A percentile compares a stretch with the other conserved stretches of the same genome.
These are phyloP conservation scores for Acanthiza pusilla DNA, from an alignment of 2,797 vertebrate species.

Conservation along the genomic window DNA sequence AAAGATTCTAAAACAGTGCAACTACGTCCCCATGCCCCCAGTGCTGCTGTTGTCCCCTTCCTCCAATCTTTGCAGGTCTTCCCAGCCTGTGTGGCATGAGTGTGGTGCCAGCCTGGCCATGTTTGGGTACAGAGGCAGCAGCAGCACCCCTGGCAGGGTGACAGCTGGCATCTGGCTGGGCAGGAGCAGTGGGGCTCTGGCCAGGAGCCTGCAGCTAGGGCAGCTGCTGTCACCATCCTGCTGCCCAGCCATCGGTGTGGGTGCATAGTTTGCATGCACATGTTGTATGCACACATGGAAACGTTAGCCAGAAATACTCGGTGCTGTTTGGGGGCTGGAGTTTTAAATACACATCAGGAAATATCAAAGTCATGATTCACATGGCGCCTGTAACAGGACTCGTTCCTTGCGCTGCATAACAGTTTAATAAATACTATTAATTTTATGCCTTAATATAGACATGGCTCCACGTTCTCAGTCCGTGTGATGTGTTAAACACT, in stretches of 20 bases:
- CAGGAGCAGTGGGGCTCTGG: not conserved
- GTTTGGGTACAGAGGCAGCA: constrained; percentile 45
- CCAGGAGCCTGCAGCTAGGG: not conserved
- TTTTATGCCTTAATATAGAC: constrained; percentile 59
- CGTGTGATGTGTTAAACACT: constrained; percentile 3
- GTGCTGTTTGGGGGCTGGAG: not conserved
- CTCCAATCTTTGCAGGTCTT: not conserved
- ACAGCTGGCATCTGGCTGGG: constrained; percentile 44
- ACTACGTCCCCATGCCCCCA: not conserved
- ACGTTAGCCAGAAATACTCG: constrained; percentile 51
- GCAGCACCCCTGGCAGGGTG: constrained; percentile 25
- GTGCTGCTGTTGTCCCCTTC: not conserved
- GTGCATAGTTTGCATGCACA: constrained; percentile 9
- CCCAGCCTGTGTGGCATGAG: not conserved
- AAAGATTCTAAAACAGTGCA: too few relatives aligned
- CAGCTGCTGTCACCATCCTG: constrained; percentile 32
- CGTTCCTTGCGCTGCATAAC: not conserved
- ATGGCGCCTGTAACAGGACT: constrained; percentile 17
- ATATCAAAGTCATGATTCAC: constrained; percentile 51
- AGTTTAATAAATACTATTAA: constrained; percentile 49
- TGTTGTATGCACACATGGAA: constrained; percentile 46
- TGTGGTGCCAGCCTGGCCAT: constrained; percentile 30
- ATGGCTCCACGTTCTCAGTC: not conserved
- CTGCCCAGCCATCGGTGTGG: not conserved
- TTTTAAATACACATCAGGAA: constrained; percentile 62